Percentiles rank a stretch among this genome's conserved stretches.
phyloP scores from a whole-genome alignment of 2,113 vertebrate species.

The Microcebus lehilahytsara region DNA sequence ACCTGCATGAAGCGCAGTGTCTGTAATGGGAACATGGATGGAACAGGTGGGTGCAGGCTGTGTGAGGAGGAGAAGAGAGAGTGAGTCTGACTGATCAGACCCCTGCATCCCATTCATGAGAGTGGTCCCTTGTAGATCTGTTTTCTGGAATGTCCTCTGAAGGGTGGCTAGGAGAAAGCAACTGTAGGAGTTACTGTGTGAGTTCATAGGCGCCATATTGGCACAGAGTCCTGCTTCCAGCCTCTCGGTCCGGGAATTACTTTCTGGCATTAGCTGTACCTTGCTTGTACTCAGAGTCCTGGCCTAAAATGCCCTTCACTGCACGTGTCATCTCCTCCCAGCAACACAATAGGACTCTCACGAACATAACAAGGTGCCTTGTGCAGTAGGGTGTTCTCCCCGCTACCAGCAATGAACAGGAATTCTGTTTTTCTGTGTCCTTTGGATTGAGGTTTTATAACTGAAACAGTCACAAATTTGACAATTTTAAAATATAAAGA shows the following conservation, averaged over 20 bases:
- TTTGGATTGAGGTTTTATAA: not conserved
- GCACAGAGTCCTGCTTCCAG: not conserved
- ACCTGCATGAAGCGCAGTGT: not conserved
- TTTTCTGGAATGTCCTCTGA: not conserved
- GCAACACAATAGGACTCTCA: not conserved
- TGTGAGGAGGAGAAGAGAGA: not conserved
- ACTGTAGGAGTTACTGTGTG: accelerated
- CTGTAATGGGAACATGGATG: not conserved
- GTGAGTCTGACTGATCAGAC: not conserved
- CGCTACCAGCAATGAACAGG: not conserved
- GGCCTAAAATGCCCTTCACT: not conserved
- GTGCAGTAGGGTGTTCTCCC: not conserved
- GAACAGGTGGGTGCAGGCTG: not conserved
- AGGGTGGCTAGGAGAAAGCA: not conserved
- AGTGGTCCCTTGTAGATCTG: not conserved
- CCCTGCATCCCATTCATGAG: not conserved
- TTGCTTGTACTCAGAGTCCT: not conserved
- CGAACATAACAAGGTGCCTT: not conserved
- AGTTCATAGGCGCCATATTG: not conserved
- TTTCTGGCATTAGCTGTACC: not conserved
- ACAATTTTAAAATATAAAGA: not conserved
- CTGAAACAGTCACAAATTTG: not conserved
- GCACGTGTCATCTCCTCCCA: not conserved
- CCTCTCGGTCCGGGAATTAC: not conserved
- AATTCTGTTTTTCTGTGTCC: not conserved